phyloP scores from a whole-genome alignment of 30 jellyfish, hydroid and myxozoan species.

The Aurelia aurita complex sp. Pacific region DNA sequence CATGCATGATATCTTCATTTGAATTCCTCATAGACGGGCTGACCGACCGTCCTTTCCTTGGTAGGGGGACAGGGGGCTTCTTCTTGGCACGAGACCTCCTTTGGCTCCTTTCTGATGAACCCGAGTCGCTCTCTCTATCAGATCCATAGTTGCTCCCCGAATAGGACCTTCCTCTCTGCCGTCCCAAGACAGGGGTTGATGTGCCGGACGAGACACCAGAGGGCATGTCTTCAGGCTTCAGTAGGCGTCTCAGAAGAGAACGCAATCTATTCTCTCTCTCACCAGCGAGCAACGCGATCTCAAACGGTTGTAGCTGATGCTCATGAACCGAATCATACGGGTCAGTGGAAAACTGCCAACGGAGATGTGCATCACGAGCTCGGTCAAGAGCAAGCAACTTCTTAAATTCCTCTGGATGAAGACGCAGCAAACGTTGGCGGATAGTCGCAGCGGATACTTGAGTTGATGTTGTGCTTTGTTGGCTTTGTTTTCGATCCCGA shows the following conservation, averaged over 20 bases:
- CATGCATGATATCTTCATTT: constrained; percentile 43
- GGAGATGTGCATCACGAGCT: constrained; percentile 93
- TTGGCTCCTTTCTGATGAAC: constrained; percentile 45
- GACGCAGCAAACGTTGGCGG: constrained; percentile 75
- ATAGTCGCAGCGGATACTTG: constrained; percentile 64
- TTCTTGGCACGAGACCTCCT: constrained; percentile 52
- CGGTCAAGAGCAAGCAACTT: constrained; percentile 91
- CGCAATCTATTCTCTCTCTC: constrained; percentile 73
- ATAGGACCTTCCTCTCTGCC: constrained; percentile 54
- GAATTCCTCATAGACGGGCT: constrained; percentile 62
- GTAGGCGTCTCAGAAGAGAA: constrained; percentile 40
- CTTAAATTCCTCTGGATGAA: constrained; percentile 96
- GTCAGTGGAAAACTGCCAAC: constrained; percentile 98
- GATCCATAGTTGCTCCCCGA: constrained; percentile 67
- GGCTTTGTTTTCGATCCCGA: constrained; percentile 1
- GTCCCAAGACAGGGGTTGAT: constrained; percentile 51
- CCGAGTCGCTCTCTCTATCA: constrained; percentile 70
- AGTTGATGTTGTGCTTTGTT: constrained; percentile 5
- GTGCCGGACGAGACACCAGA: constrained; percentile 56
- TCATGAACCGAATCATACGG: constrained; percentile 97
- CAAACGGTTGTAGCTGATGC: constrained; percentile 90
- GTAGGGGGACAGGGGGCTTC: constrained; percentile 88
- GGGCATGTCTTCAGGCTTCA: constrained; percentile 58
- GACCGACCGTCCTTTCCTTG: constrained; percentile 76
- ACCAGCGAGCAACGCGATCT: constrained; percentile 84